A percentile compares a stretch with the other conserved stretches of the same genome.
phyloP scores from a whole-genome alignment of 92 coral and sea anemone genomes.

The Siderastrea siderea region DNA sequence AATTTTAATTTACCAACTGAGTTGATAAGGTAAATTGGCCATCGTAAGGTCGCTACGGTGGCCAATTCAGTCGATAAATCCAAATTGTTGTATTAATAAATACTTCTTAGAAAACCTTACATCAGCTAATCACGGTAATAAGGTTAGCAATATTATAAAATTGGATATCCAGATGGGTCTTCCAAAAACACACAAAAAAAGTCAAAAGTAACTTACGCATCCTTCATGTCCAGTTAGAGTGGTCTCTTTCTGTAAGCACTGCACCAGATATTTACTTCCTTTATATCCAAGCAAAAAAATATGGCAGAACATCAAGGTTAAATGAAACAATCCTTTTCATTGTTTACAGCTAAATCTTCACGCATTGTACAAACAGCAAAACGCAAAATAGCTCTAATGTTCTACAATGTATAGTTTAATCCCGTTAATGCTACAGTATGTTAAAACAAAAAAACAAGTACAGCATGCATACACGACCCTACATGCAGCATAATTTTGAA shows the following conservation, averaged over 20 bases:
- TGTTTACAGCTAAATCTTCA: background rate
- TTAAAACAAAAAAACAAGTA: background rate
- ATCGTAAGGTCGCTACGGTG: too few species aligned
- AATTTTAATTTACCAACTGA: too few species aligned
- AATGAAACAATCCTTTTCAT: background rate
- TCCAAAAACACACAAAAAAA: background rate
- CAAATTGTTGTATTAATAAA: too few species aligned
- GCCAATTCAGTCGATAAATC: too few species aligned
- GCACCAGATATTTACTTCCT: constrained; percentile 89
- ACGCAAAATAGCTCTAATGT: too few species aligned
- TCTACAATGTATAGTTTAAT: too few species aligned
- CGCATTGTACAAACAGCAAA: too few species aligned
- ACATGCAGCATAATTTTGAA: too few species aligned
- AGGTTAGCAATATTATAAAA: background rate
- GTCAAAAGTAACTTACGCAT: constrained; percentile 80
- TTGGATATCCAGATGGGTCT: background rate
- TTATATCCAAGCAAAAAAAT: background rate
- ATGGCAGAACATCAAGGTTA: background rate
- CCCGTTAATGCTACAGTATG: too few species aligned
- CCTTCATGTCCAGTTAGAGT: constrained; percentile 95
- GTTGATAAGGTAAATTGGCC: too few species aligned
- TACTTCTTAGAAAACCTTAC: too few species aligned
- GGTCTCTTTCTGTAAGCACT: constrained; percentile 85
- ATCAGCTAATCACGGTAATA: too few species aligned
- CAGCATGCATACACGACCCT: background rate